phyloP scores from a whole-genome alignment of 2,797 vertebrate genomes.

The Periophthalmus magnuspinnatus region DNA sequence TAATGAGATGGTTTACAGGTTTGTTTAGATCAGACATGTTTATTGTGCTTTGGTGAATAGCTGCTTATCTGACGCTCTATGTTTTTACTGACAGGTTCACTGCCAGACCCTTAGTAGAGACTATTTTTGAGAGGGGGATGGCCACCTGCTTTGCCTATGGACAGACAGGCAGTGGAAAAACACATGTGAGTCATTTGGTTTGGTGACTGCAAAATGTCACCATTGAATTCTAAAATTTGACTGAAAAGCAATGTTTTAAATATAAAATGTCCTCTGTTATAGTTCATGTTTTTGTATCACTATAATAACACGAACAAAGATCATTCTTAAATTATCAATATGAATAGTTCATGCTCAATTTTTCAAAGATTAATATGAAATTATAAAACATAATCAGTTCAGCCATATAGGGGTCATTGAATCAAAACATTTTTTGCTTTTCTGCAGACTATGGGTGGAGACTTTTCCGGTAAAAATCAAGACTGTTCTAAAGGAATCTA shows the following conservation, averaged over 20 bases:
- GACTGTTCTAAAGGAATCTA: slow-evolving; percentile 99
- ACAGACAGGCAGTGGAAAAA: slow-evolving; percentile 97
- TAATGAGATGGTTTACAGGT: slow-evolving; percentile 94
- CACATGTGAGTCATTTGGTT: slow-evolving; percentile 82
- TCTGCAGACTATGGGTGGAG: slow-evolving; percentile 94
- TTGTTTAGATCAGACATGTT: neutral
- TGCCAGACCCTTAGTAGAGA: slow-evolving; percentile 93
- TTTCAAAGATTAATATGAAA: too few species aligned
- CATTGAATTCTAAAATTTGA: too few species aligned
- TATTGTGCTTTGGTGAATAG: neutral
- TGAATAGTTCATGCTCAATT: too few species aligned
- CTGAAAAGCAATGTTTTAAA: too few species aligned
- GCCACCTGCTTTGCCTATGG: slow-evolving; percentile 98
- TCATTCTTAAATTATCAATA: too few species aligned
- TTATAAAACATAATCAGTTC: too few species aligned
- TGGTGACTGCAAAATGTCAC: neutral
- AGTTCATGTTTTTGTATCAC: too few species aligned
- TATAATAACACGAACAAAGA: too few species aligned
- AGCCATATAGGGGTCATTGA: neutral
- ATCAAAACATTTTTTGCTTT: neutral
- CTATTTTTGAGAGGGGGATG: slow-evolving; percentile 97
- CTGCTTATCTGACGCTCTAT: neutral
- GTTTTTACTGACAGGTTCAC: slow-evolving; percentile 84
- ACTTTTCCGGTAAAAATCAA: slow-evolving; percentile 97
- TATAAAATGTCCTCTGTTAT: too few species aligned